Evolutionary conservation across 2,888 invertebrate species (phyloP).

Genomic region (Ligdia adustata): DNA sequence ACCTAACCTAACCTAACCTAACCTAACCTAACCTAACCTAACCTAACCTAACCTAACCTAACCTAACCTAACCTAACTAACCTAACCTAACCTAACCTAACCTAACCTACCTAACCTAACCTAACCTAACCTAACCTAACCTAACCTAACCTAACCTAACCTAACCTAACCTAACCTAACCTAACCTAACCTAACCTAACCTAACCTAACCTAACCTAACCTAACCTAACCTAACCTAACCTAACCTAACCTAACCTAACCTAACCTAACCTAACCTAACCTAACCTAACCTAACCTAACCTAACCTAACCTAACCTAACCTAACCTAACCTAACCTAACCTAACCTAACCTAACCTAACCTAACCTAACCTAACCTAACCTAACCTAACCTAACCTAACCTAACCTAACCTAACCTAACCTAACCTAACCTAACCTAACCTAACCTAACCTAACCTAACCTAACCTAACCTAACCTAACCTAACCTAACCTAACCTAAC

Average conservation of each 20-base stretch:
- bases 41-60: conserved; percentile 34
- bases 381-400: conserved; percentile 21
- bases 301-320: conserved; percentile 24
- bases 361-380: conserved; percentile 24
- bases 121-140: conserved; percentile 28
- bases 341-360: conserved; percentile 25
- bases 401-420: conserved; percentile 25
- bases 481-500: conserved; percentile 17
- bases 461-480: conserved; percentile 20
- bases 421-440: conserved; percentile 22
- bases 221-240: conserved; percentile 19
- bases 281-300: conserved; percentile 18
- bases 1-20: conserved; percentile 36
- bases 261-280: conserved; percentile 28
- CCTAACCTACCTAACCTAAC: conserved; percentile 35
- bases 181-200: conserved; percentile 37
- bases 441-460: conserved; percentile 25
- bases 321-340: conserved; percentile 26
- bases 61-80: conserved; percentile 35
- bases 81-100: conserved; percentile 33
- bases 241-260: conserved; percentile 24
- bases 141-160: conserved; percentile 28
- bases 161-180: conserved; percentile 30
- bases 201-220: conserved; percentile 34
- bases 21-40: conserved; percentile 35